Evolutionary conservation across 37 sponge, comb jelly and placozoan genomes (phyloP).

Genomic region (Halichondria panicea): DNA sequence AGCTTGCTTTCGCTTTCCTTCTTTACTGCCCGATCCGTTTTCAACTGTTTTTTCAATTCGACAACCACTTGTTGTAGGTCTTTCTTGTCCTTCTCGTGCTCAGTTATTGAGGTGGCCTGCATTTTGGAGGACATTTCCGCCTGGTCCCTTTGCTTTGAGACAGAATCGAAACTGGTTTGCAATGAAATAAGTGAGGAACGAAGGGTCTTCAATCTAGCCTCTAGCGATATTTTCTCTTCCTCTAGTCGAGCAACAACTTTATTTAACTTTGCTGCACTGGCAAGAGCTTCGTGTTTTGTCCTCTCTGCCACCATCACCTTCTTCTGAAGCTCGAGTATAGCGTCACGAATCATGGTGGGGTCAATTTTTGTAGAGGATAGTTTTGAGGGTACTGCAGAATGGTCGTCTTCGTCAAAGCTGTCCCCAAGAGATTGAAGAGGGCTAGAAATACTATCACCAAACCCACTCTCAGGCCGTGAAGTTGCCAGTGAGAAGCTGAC

Average conservation of each 20-base stretch:
- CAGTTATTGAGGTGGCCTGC: not conserved
- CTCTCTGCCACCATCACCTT: slow-evolving; percentile 32
- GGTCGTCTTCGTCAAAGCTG: not conserved
- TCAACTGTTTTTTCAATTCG: slow-evolving; percentile 14
- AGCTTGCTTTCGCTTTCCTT: slow-evolving; percentile 13
- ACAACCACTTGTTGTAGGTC: slow-evolving; percentile 13
- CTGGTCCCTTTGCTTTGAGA: slow-evolving; percentile 7
- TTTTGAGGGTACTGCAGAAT: slow-evolving; percentile 4
- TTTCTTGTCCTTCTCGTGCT: not conserved
- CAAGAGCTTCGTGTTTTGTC: slow-evolving; percentile 19
- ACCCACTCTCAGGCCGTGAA: slow-evolving; percentile 44
- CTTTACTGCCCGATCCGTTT: not conserved
- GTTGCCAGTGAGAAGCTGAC: too few relatives aligned
- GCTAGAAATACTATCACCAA: slow-evolving; percentile 27
- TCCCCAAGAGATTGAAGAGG: not conserved
- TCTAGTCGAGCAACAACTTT: slow-evolving; percentile 21
- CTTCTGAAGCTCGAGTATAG: slow-evolving; percentile 49
- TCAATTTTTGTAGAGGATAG: not conserved
- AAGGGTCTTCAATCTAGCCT: slow-evolving; percentile 15
- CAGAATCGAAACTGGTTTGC: slow-evolving; percentile 18
- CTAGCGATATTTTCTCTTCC: slow-evolving; percentile 27
- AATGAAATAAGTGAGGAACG: slow-evolving; percentile 8
- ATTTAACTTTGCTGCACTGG: not conserved
- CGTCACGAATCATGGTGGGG: slow-evolving; percentile 18
- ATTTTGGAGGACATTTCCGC: not conserved